phyloP scores from a whole-genome alignment of 2,113 vertebrate genomes.

The Odontesthes bonariensis region DNA sequence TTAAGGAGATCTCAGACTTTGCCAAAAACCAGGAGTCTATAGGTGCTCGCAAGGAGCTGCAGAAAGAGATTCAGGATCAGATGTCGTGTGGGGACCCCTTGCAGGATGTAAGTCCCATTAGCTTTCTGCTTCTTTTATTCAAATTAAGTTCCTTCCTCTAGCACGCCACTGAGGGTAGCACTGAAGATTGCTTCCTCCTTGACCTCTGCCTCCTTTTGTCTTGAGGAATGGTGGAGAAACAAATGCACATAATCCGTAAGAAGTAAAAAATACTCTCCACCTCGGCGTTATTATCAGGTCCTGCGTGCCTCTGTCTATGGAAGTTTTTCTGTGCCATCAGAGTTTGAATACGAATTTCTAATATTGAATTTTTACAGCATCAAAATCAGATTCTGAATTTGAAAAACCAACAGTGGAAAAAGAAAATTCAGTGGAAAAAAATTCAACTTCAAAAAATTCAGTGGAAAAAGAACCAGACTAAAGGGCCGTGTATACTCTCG shows the following conservation, averaged over 20 bases:
- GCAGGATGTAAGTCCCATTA: slow-evolving; percentile 87
- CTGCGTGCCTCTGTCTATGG: slow-evolving; percentile 1
- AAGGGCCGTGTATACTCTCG: too few species aligned
- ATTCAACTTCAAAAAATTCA: too few species aligned
- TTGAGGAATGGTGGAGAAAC: slow-evolving; percentile 28
- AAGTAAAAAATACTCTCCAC: slow-evolving; percentile 43
- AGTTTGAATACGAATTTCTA: too few species aligned
- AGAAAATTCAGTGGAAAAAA: too few species aligned
- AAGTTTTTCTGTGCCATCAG: too few species aligned
- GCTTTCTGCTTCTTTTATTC: background rate
- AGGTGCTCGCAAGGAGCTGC: slow-evolving; percentile 96
- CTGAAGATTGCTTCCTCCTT: slow-evolving; percentile 24
- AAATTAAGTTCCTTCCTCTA: background rate
- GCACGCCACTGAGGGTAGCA: background rate
- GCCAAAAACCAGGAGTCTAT: slow-evolving; percentile 96
- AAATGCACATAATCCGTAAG: slow-evolving; percentile 30
- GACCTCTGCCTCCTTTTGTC: slow-evolving; percentile 35
- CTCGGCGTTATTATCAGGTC: slow-evolving; percentile 38
- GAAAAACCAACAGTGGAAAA: too few species aligned
- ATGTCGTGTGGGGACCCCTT: slow-evolving; percentile 93
- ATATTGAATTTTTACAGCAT: too few species aligned
- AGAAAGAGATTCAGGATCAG: slow-evolving; percentile 95
- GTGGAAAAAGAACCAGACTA: too few species aligned
- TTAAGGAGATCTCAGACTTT: slow-evolving; percentile 95
- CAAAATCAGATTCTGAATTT: too few species aligned